Evolutionary conservation across 1,140 invertebrate species (phyloP).

Genomic region (Cydia amplana): DNA sequence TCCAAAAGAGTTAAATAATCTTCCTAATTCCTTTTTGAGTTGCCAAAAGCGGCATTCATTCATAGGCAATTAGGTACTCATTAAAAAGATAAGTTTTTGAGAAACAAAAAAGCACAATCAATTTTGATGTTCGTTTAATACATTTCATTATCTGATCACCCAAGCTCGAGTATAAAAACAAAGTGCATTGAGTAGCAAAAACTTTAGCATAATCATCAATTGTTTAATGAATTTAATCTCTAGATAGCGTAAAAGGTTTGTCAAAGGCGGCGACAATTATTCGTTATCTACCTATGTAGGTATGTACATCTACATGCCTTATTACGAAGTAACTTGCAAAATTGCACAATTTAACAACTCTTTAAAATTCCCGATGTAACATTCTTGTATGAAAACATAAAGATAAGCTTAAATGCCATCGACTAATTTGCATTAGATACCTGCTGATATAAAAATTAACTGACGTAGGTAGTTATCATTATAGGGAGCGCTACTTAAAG

Average conservation of each 20-base stretch:
- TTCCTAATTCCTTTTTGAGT: too few relatives aligned
- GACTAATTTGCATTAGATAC: constrained; percentile 5
- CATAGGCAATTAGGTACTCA: background rate
- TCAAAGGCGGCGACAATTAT: background rate
- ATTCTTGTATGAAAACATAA: background rate
- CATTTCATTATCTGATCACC: background rate
- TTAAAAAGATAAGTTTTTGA: background rate
- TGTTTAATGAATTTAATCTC: background rate
- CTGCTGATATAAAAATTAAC: background rate
- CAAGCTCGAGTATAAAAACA: background rate
- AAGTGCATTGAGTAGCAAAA: background rate
- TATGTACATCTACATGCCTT: background rate
- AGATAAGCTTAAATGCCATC: constrained; percentile 3
- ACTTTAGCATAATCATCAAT: background rate
- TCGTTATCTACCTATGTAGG: background rate
- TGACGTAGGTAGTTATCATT: background rate
- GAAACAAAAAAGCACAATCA: too few relatives aligned
- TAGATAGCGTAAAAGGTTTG: background rate
- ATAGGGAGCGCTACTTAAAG: background rate
- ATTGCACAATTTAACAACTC: background rate
- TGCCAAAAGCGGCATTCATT: background rate
- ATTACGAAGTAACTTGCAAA: background rate
- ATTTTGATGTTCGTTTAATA: background rate
- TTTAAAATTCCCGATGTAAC: background rate
- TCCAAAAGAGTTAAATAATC: background rate